Percentiles rank a stretch among this genome's conserved stretches.
These are phyloP conservation scores for Hippocampus comes DNA, from an alignment of 2,113 vertebrate species.

Conservation along the genomic window DNA sequence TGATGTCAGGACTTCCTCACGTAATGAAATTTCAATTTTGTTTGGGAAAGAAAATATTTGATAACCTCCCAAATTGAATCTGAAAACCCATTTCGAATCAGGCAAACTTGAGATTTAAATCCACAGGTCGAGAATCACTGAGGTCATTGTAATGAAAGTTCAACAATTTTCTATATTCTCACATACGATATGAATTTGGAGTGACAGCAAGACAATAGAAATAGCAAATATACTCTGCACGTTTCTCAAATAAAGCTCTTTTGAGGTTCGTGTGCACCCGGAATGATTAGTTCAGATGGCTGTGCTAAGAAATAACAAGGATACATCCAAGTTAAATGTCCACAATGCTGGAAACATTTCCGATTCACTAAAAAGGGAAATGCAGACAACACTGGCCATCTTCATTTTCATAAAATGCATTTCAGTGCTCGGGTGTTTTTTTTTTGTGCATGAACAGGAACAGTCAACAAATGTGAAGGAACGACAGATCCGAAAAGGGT, in stretches of 20 bases:
- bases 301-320: constrained; percentile 28
- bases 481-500: constrained; percentile 5
- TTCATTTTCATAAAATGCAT: constrained; percentile 10
- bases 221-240: constrained; percentile 34
- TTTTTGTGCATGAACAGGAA: constrained; percentile 35
- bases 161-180: constrained; percentile 36
- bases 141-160: constrained; percentile 6
- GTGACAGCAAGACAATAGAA: constrained; percentile 45
- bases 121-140: constrained; percentile 19
- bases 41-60: constrained; percentile 13
- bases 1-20: constrained; percentile 52
- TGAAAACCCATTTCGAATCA: neutral
- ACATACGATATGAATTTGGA: constrained; percentile 22
- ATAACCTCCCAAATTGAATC: neutral
- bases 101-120: constrained; percentile 16
- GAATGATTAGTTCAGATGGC: constrained; percentile 68
- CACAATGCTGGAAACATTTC: neutral
- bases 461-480: constrained; percentile 47
- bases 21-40: constrained; percentile 29
- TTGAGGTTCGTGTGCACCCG: constrained; percentile 35
- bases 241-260: constrained; percentile 52
- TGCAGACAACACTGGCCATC: neutral
- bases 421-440: constrained; percentile 47
- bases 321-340: neutral
- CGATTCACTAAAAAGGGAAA: neutral